Percentiles rank a stretch among this genome's conserved stretches.
These are phyloP conservation scores for Heliothis peltigera DNA, from an alignment of 2,888 invertebrate genomes.

Conservation along the genomic window DNA sequence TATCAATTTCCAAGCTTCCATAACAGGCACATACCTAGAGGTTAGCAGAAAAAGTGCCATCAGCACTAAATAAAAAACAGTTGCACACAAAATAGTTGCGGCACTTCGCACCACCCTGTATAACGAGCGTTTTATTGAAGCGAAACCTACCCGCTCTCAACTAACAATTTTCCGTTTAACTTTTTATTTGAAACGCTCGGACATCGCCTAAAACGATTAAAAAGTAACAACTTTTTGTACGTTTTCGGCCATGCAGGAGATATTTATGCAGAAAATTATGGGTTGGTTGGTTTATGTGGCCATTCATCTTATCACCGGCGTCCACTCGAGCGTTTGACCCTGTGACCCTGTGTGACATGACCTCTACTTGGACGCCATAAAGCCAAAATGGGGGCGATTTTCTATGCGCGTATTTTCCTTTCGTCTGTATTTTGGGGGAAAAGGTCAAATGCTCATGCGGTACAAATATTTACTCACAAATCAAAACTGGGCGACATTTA, in stretches of 20 bases:
- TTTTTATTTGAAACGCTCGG: slow-evolving; percentile 3
- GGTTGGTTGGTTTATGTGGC: slow-evolving; percentile 17
- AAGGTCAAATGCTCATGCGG: background rate
- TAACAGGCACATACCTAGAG: slow-evolving; percentile 15
- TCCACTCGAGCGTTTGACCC: slow-evolving; percentile 34
- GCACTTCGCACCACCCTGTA: background rate
- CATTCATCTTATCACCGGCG: slow-evolving; percentile 45
- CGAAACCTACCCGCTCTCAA: slow-evolving; percentile 6
- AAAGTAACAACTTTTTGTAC: slow-evolving; percentile 12
- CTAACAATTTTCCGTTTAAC: slow-evolving; percentile 3
- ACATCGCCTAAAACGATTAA: background rate
- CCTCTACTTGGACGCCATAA: slow-evolving; percentile 18
- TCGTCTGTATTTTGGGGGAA: slow-evolving; percentile 3
- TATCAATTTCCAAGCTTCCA: slow-evolving; percentile 26
- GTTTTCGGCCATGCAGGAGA: background rate
- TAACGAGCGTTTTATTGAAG: slow-evolving; percentile 20
- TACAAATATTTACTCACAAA: background rate
- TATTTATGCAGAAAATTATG: slow-evolving; percentile 21
- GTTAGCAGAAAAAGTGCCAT: slow-evolving; percentile 39
- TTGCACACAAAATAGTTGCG: slow-evolving; percentile 24
- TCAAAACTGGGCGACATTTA: background rate
- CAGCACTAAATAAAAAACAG: slow-evolving; percentile 50
- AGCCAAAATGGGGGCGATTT: slow-evolving; percentile 13
- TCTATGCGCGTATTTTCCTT: slow-evolving; percentile 4
- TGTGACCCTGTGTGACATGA: slow-evolving; percentile 23